A percentile compares a stretch with the other conserved stretches of the same genome.
These are phyloP conservation scores for Latrodectus hesperus DNA, from an alignment of 2,888 invertebrate species.

Conservation along the genomic window DNA sequence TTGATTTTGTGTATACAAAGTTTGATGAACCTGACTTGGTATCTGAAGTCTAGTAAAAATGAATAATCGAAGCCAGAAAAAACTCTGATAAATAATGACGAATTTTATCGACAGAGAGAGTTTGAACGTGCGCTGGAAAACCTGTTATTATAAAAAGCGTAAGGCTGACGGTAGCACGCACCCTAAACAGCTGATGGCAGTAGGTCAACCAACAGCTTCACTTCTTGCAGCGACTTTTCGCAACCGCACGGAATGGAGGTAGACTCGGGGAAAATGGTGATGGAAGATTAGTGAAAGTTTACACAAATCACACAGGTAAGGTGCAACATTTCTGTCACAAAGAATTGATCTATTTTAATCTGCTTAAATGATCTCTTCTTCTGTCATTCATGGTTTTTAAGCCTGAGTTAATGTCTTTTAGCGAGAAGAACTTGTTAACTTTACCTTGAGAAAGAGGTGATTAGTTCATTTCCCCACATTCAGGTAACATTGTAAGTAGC, in stretches of 20 bases:
- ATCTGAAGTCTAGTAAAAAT: no score
- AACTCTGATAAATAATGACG: no score
- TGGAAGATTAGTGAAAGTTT: background rate
- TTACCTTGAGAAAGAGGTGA: no score
- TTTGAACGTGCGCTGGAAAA: slow-evolving; percentile 17
- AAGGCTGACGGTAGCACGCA: slow-evolving; percentile 5
- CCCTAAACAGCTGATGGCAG: slow-evolving; percentile 33
- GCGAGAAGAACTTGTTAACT: no score
- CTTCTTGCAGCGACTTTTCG: background rate
- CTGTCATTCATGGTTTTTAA: background rate
- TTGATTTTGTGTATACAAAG: no score
- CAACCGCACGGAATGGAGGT: background rate
- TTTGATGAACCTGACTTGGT: no score
- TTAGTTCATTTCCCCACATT: no score
- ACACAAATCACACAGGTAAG: background rate
- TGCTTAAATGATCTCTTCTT: background rate
- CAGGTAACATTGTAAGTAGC: no score
- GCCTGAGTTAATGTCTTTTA: no score
- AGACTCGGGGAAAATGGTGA: slow-evolving; percentile 2
- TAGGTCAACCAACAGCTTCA: slow-evolving; percentile 30
- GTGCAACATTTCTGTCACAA: background rate
- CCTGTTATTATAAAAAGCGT: slow-evolving; percentile 30
- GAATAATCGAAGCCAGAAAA: background rate
- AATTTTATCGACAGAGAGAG: background rate
- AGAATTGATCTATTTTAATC: background rate